A percentile compares a stretch with the other conserved stretches of the same genome.
These are phyloP conservation scores for Spermophilus dauricus DNA, from an alignment of 2,113 vertebrate species.

Conservation along the genomic window DNA sequence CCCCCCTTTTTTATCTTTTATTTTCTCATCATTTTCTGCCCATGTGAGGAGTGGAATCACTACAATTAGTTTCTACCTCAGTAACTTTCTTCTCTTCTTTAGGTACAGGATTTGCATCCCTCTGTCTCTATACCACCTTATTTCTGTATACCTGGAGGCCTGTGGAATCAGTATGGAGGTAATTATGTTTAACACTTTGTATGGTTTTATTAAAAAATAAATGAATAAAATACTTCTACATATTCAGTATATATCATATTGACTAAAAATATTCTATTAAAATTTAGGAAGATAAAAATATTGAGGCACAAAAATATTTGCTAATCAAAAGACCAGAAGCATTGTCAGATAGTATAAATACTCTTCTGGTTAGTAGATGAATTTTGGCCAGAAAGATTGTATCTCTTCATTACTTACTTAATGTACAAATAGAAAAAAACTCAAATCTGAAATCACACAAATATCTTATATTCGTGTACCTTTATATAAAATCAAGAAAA, in stretches of 20 bases:
- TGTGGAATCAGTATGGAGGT: not conserved
- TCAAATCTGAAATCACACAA: not conserved
- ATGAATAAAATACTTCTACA: not conserved
- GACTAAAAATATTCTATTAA: not conserved
- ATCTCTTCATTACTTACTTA: constrained; percentile 27
- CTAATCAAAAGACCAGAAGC: not conserved
- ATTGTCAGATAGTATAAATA: not conserved
- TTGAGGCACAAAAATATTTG: not conserved
- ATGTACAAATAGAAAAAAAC: not conserved
- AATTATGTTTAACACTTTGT: not conserved
- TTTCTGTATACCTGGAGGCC: not conserved
- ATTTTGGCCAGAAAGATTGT: not conserved
- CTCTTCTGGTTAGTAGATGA: not conserved
- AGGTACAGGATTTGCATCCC: not conserved
- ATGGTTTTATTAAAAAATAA: not conserved
- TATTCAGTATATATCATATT: not conserved
- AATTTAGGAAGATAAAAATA: constrained; percentile 3
- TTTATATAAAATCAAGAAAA: constrained; percentile 37
- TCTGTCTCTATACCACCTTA: not conserved
- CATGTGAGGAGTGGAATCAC: not conserved
- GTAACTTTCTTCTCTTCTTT: not conserved
- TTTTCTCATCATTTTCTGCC: not conserved
- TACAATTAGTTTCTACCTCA: not conserved
- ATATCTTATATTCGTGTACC: not conserved
- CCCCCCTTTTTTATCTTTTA: not conserved